A percentile compares a stretch with the other conserved stretches of the same genome.
phyloP scores from a whole-genome alignment of 2,888 invertebrate species.

The Trichogramma evanescens region DNA sequence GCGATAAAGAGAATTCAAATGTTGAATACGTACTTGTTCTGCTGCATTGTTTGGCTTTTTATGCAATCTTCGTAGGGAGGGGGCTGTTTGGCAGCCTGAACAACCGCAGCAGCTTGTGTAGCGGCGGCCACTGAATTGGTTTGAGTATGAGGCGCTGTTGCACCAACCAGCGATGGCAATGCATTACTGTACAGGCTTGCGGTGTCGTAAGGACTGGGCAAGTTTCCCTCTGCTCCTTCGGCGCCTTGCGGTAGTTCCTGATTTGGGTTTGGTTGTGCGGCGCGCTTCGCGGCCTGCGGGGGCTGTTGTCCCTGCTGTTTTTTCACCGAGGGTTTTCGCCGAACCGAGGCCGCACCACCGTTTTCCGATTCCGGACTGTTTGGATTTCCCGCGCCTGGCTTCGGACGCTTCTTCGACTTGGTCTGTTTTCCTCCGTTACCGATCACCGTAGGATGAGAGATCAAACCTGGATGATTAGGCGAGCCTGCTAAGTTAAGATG shows the following conservation, averaged over 20 bases:
- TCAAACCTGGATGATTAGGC: constrained; percentile 67
- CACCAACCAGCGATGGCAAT: constrained; percentile 61
- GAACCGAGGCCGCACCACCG: constrained; percentile 45
- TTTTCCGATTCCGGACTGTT: constrained; percentile 63
- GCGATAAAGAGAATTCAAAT: no score
- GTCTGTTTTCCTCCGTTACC: constrained; percentile 58
- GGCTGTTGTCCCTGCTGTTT: constrained; percentile 50
- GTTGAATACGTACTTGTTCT: constrained; percentile 15
- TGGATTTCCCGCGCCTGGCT: constrained; percentile 54
- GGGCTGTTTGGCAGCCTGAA: constrained; percentile 60
- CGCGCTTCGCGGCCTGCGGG: constrained; percentile 42
- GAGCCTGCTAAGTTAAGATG: constrained; percentile 53
- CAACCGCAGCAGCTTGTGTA: constrained; percentile 51
- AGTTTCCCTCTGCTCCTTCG: constrained; percentile 53
- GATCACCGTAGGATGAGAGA: constrained; percentile 79
- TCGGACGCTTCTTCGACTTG: constrained; percentile 69
- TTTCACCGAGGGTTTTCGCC: constrained; percentile 77
- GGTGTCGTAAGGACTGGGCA: constrained; percentile 78
- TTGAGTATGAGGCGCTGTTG: constrained; percentile 41
- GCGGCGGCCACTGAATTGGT: constrained; percentile 54
- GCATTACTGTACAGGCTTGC: constrained; percentile 76
- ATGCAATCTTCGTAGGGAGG: constrained; percentile 87
- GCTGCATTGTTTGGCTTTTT: constrained; percentile 67
- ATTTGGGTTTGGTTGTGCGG: constrained; percentile 45
- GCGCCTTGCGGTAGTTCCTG: constrained; percentile 62